phyloP scores from a whole-genome alignment of 1,140 invertebrate genomes.

The Dreissena polymorpha region DNA sequence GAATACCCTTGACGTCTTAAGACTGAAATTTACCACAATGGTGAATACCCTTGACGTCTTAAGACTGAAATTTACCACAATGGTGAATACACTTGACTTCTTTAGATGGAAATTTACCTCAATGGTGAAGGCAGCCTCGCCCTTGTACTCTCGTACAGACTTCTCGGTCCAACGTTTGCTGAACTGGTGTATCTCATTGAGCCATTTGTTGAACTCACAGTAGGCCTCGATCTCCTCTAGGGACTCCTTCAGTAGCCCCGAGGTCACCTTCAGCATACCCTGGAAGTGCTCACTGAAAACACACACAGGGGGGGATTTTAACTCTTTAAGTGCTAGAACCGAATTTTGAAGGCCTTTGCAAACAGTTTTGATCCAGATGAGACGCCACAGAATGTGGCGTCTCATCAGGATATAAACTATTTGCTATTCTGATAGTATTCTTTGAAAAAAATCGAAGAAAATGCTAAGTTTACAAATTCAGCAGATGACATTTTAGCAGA shows the following conservation, averaged over 20 bases:
- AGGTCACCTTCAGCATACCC: conserved; percentile 60
- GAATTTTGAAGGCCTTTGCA: too few species aligned
- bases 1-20: too few species aligned
- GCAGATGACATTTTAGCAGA: too few species aligned
- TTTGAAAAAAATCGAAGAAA: too few species aligned
- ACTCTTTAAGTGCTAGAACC: too few species aligned
- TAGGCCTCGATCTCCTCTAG: conserved; percentile 75
- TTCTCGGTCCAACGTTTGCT: conserved; percentile 75
- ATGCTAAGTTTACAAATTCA: too few species aligned
- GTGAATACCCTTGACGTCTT: too few species aligned
- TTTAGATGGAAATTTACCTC: conserved; percentile 73
- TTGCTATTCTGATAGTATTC: too few species aligned
- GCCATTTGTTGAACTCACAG: conserved; percentile 75
- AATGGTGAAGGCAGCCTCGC: conserved; percentile 73
- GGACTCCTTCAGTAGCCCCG: conserved; percentile 63
- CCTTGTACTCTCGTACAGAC: conserved; percentile 72
- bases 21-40: conserved; percentile 76
- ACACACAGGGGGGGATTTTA: neutral
- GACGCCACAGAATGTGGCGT: too few species aligned
- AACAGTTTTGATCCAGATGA: too few species aligned
- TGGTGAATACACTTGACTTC: too few species aligned
- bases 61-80: conserved; percentile 77
- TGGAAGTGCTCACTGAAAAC: conserved; percentile 70
- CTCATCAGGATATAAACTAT: too few species aligned
- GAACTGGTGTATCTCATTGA: conserved; percentile 76